Conservation (phyloP, 2,888 invertebrate genomes). For the Schizaphis graminum region DNA sequence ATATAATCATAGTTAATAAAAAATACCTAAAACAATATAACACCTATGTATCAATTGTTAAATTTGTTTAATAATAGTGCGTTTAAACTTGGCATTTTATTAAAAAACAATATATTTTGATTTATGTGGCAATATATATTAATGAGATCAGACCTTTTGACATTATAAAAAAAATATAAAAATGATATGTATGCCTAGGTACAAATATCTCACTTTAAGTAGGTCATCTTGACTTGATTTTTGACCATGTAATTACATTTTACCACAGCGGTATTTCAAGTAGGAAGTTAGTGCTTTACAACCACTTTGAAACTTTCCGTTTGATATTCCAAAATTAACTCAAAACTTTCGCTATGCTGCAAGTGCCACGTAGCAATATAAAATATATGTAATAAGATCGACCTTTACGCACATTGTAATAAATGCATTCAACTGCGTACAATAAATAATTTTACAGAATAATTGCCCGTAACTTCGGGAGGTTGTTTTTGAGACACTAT, state of each 20-base stretch:
- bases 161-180: not conserved
- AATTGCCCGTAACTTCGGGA: not conserved
- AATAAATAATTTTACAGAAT: not conserved
- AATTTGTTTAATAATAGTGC: not conserved
- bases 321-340: slow-evolving; percentile 14
- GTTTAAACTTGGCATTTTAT: not conserved
- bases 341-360: not conserved
- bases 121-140: not conserved
- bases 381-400: not conserved
- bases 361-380: not conserved
- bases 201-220: not conserved
- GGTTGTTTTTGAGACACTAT: not conserved
- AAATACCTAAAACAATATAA: not conserved
- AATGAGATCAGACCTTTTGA: not conserved
- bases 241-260: not conserved
- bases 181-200: not conserved
- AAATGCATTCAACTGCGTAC: not conserved
- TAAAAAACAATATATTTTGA: not conserved
- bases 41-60: not conserved
- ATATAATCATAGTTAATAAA: not conserved
- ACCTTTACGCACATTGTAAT: not conserved
- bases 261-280: not conserved
- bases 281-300: slow-evolving; percentile 19
- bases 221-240: slow-evolving; percentile 5
- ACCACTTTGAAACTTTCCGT: slow-evolving; percentile 20